Conservation (phyloP, 2,113 vertebrate genomes). For the Taxidea taxus region DNA sequence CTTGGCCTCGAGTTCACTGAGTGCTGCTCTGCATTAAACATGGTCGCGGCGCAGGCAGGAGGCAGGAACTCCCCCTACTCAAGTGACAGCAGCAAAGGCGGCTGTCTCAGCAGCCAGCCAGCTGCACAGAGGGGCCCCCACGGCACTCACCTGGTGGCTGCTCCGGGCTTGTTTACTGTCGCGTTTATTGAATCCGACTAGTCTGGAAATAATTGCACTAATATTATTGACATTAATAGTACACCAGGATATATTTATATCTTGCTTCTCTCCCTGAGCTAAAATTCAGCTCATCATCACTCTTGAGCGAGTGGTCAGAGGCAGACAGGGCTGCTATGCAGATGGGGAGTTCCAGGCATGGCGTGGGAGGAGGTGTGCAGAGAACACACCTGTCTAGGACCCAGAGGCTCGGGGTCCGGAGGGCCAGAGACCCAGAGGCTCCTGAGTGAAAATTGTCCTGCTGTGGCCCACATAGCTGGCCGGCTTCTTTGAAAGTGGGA, state of each 20-base stretch:
- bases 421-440: background rate
- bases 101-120: background rate
- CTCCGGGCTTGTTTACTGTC: slow-evolving; percentile 26
- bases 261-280: slow-evolving; percentile 37
- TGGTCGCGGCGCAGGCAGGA: rapidly evolving
- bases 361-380: background rate
- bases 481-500: background rate
- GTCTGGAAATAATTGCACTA: slow-evolving; percentile 68
- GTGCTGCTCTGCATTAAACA: rapidly evolving
- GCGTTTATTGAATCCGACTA: slow-evolving; percentile 66
- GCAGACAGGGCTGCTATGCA: background rate
- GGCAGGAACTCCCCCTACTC: background rate
- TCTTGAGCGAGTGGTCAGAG: background rate
- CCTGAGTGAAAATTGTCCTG: background rate
- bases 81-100: background rate
- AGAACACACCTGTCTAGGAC: background rate
- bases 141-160: background rate
- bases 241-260: slow-evolving; percentile 63
- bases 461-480: background rate
- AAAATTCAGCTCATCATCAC: background rate
- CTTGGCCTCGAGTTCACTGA: rapidly evolving
- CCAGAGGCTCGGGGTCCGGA: background rate
- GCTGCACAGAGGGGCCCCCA: background rate
- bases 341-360: rapidly evolving
- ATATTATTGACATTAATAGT: slow-evolving; percentile 71